A percentile compares a stretch with the other conserved stretches of the same genome.
Conservation (phyloP, 2,888 invertebrate species). For the Diplolepis rosae region DNA sequence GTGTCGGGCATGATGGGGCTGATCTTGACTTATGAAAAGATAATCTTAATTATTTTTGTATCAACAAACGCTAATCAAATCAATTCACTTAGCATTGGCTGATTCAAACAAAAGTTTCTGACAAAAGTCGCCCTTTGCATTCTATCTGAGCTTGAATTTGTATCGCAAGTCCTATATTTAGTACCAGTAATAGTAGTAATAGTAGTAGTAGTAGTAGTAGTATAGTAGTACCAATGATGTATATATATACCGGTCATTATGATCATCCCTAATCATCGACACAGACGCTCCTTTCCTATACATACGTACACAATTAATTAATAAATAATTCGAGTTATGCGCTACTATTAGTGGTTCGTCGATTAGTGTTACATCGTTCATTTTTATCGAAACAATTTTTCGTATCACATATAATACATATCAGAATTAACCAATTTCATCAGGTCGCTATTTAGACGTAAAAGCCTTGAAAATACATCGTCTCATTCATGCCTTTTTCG, state of each 20-base stretch:
- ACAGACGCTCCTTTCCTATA: constrained; percentile 52
- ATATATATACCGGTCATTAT: constrained; percentile 40
- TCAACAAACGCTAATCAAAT: neutral
- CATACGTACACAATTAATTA: constrained; percentile 57
- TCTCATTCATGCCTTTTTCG: neutral
- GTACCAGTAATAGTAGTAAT: constrained; percentile 35
- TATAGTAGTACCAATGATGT: constrained; percentile 39
- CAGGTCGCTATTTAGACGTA: constrained; percentile 3
- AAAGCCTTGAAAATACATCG: constrained; percentile 34
- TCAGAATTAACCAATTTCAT: constrained; percentile 27
- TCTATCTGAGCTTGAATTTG: constrained; percentile 26
- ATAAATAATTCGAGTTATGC: constrained; percentile 57
- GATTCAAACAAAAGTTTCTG: constrained; percentile 6
- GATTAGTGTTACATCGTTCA: constrained; percentile 55
- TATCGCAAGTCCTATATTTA: constrained; percentile 46
- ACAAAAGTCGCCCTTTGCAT: constrained; percentile 11
- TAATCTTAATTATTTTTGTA: constrained; percentile 27
- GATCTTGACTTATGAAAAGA: constrained; percentile 37
- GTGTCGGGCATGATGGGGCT: constrained; percentile 59
- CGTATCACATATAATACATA: constrained; percentile 49
- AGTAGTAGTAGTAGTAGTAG: constrained; percentile 36
- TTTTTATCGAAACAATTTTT: constrained; percentile 46
- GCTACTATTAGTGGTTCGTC: constrained; percentile 56
- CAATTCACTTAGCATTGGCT: neutral
- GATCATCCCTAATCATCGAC: constrained; percentile 52